These are phyloP conservation scores for Oedothorax gibbosus DNA, from an alignment of 1,140 invertebrate genomes.

Conservation along the genomic window DNA sequence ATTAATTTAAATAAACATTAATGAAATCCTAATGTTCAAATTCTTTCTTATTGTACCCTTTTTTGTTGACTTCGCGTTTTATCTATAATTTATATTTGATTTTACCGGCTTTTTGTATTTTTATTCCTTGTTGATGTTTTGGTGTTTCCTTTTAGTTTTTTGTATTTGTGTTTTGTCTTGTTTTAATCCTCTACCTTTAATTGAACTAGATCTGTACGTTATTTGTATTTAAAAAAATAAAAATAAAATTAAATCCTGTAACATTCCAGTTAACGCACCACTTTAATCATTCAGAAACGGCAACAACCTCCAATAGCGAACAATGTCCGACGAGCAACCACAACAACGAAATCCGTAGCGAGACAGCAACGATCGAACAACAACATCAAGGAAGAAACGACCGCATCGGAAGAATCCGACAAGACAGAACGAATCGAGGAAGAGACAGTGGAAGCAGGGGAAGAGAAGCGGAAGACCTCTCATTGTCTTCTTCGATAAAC, in stretches of 20 bases:
- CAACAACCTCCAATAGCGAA: slow-evolving; percentile 42
- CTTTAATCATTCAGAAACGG: slow-evolving; percentile 36
- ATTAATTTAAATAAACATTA: no score
- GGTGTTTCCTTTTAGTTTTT: no score
- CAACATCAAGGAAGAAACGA: slow-evolving; percentile 49
- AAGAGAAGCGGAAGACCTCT: slow-evolving; percentile 52
- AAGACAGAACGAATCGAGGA: slow-evolving; percentile 24
- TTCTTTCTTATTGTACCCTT: no score
- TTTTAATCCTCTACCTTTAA: no score
- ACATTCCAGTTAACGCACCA: not conserved
- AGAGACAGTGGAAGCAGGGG: slow-evolving; percentile 35
- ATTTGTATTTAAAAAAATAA: not conserved
- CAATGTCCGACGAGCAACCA: slow-evolving; percentile 47
- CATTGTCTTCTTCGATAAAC: slow-evolving; percentile 56
- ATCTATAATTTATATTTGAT: no score
- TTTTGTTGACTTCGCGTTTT: no score
- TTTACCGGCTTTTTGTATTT: no score
- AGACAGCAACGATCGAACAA: no score
- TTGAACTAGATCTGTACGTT: no score
- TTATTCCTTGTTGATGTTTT: no score
- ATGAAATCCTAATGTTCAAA: no score
- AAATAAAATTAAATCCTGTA: not conserved
- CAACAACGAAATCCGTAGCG: slow-evolving; percentile 14
- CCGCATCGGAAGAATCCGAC: slow-evolving; percentile 31
- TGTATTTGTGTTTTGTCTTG: no score